Evolutionary conservation across 2,888 invertebrate genomes (phyloP), one percentile per base, ranked within the genome.

Genomic region (Leptinotarsa tumamoca): DNA sequence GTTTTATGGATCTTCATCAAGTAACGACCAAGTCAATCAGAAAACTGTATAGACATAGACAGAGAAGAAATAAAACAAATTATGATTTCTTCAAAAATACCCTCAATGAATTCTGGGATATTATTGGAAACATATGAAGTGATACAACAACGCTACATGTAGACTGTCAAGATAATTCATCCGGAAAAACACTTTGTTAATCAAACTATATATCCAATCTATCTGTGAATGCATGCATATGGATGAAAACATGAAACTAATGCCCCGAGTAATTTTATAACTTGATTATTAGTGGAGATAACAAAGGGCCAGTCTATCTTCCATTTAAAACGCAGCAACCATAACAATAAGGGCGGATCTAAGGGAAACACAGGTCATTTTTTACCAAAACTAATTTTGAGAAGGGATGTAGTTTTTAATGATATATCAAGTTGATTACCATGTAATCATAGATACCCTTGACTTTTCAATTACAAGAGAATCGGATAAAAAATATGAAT

Each of bases 291-390:
- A 27, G n/a, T 27, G 5, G 27, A 63, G 63, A 63, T 63, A 33
- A 43, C 33, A 17, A 23, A 27, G 43, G 33, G 17, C 63, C 14
- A 27, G 33, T 63, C 63, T 63, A n/a, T 33, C n/a, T 7, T 63
- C n/a, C 18, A 63, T 61, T 61, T 27, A 23, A 63, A 15, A 27
- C n/a, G 33, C 63, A 63, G 33, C 63, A n/a, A 18, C 33, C 63
- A 58, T 58, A 21, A 58, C 58, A 63, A n/a, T 63, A 43, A 63
- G 63, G 63, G 63, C 63, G 63, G 27, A 33, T 63, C 63, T 63
- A n/a, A 33, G 33, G 33, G 63, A 43, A 63, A 63, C 43, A n/a
- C 63, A 63, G 63, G 63, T 63, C 17, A 63, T 63, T 63, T 63
- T 63, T 63, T 63, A 63, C 63, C 43, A 63, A 13, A 63, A 63